Evolutionary conservation across 2,113 vertebrate species (phyloP).

Genomic region (Sus scrofa): T2T-Sscrofa CM000812.6:214440001-214440500

Average conservation of each 20-base stretch:
- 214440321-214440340: neutral
- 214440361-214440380: neutral
- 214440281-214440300: neutral
- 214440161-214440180: neutral
- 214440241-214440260: neutral
- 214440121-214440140: neutral
- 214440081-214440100: rapidly evolving
- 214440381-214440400: neutral
- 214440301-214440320: neutral
- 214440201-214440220: neutral
- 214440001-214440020: neutral
- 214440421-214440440: neutral
- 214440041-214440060: neutral
- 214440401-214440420: neutral
- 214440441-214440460: too few relatives aligned
- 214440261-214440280: neutral
- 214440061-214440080: neutral
- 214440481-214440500: neutral
- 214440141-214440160: neutral
- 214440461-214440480: too few relatives aligned
- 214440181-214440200: too few relatives aligned
- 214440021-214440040: neutral
- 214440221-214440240: neutral
- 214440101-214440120: neutral
- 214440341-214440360: neutral